phyloP scores from a whole-genome alignment of 2,888 invertebrate species.

The Drosophila maculinotata region DNA sequence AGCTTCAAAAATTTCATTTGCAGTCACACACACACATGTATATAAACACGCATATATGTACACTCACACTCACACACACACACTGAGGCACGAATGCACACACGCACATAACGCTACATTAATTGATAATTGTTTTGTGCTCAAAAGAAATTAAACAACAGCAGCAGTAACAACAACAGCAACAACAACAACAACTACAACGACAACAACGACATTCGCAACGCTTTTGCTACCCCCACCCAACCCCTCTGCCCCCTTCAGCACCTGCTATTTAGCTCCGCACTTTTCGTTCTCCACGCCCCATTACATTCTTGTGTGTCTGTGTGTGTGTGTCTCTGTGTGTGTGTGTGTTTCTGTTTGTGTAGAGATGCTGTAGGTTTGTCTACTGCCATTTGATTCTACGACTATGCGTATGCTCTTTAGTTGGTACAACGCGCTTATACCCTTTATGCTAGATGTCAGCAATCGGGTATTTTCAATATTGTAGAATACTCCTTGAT shows the following conservation, averaged over 20 bases:
- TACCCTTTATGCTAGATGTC: conserved; percentile 1
- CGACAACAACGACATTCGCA: conserved; percentile 20
- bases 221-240: conserved; percentile 1
- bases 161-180: conserved; percentile 27
- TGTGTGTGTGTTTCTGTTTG: conserved; percentile 5
- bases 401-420: conserved; percentile 16
- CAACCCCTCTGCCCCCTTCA: not conserved
- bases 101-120: conserved; percentile 67
- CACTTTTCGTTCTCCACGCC: conserved; percentile 49
- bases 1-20: conserved; percentile 74
- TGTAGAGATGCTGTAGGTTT: conserved; percentile 16
- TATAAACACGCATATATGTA: conserved; percentile 2
- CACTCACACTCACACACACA: conserved; percentile 11
- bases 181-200: conserved; percentile 47
- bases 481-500: not conserved
- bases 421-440: not conserved
- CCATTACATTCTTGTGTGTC: conserved; percentile 59
- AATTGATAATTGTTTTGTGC: conserved; percentile 80
- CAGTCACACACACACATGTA: conserved; percentile 23
- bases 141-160: conserved; percentile 76
- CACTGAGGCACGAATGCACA: conserved; percentile 14
- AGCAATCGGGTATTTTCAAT: not conserved
- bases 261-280: conserved; percentile 16
- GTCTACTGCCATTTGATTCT: conserved; percentile 17
- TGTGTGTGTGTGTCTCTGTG: conserved; percentile 1